These are phyloP conservation scores for Danionella cerebrum DNA, from an alignment of 2,113 vertebrate genomes.

Conservation along the genomic window DNA sequence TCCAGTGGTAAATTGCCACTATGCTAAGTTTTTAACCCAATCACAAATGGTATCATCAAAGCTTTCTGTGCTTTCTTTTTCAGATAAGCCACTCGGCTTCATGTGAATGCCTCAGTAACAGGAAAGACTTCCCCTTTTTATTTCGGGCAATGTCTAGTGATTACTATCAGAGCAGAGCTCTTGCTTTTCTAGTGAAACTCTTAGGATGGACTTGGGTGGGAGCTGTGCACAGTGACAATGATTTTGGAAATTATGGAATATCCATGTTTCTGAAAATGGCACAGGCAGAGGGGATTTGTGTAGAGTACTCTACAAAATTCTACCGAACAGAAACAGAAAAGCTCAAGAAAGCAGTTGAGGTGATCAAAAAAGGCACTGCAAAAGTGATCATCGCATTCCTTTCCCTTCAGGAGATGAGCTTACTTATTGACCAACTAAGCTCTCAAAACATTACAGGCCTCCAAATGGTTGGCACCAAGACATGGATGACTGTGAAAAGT, in stretches of 20 bases:
- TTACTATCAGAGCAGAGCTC: constrained; percentile 53
- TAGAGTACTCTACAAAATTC: neutral
- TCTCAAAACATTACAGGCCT: constrained; percentile 56
- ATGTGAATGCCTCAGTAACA: constrained; percentile 61
- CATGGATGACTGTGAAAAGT: constrained; percentile 60
- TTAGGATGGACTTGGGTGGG: constrained; percentile 67
- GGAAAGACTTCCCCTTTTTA: constrained; percentile 54
- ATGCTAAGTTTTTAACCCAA: neutral
- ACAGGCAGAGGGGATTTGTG: constrained; percentile 39
- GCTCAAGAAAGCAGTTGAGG: constrained; percentile 53
- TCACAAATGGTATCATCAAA: too few species aligned
- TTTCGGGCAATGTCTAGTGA: constrained; percentile 65
- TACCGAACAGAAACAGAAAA: constrained; percentile 50
- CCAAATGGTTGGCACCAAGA: constrained; percentile 62
- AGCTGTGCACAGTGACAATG: constrained; percentile 58
- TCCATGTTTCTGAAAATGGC: constrained; percentile 54
- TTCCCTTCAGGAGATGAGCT: constrained; percentile 56
- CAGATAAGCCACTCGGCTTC: constrained; percentile 63
- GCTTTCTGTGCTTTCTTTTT: neutral
- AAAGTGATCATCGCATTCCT: constrained; percentile 59
- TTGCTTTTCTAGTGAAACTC: constrained; percentile 56
- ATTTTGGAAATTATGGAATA: constrained; percentile 64
- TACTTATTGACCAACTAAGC: constrained; percentile 56
- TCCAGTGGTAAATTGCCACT: constrained; percentile 55
- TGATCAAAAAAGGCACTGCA: constrained; percentile 54